Evolutionary conservation across 2,888 invertebrate species (phyloP).

Genomic region (Habrosyne pyritoides): DNA sequence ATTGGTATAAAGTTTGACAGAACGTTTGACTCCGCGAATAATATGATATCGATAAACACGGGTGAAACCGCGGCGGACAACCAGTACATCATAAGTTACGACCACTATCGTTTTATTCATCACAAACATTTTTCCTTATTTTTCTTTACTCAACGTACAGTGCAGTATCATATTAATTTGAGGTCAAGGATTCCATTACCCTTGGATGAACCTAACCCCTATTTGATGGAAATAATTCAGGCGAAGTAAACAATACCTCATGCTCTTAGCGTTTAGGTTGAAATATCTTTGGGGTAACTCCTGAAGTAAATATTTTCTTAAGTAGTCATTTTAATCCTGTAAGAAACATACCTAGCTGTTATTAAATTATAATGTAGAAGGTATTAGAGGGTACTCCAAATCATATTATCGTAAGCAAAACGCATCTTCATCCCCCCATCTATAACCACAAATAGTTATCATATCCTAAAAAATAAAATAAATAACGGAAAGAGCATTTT

Average conservation of each 20-base stretch:
- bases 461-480: too few species aligned
- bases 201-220: conserved; percentile 21
- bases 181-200: conserved; percentile 26
- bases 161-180: conserved; percentile 39
- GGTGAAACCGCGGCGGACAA: too few species aligned
- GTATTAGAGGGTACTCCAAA: background rate
- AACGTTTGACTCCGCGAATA: too few species aligned
- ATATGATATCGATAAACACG: too few species aligned
- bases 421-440: too few species aligned
- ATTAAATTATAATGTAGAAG: background rate
- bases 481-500: too few species aligned
- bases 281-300: background rate
- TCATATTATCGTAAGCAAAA: too few species aligned
- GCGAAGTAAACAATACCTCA: conserved; percentile 32
- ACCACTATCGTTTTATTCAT: conserved; percentile 11
- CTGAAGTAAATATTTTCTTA: background rate
- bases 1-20: too few species aligned
- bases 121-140: conserved; percentile 32
- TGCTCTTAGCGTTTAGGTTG: conserved; percentile 10
- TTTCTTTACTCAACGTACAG: conserved; percentile 29
- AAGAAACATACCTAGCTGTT: background rate
- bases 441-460: too few species aligned
- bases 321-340: background rate
- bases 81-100: background rate
- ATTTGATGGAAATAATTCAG: conserved; percentile 29